Evolutionary conservation across 2,888 invertebrate genomes (phyloP).

Genomic region (Mellilla xanthometata): DNA sequence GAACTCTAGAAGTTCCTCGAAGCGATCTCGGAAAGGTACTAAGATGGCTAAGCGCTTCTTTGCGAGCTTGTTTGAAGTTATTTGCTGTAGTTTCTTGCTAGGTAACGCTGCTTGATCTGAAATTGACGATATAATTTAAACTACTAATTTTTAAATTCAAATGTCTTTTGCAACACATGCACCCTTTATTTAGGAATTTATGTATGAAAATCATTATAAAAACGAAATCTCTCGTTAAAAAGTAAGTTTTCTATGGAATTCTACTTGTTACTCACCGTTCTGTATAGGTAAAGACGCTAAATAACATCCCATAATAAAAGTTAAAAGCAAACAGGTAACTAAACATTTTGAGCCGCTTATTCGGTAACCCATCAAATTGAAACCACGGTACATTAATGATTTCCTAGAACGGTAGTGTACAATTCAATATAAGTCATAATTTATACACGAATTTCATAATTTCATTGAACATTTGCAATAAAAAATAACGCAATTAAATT

Average conservation of each 20-base stretch:
- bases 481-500: slow-evolving; percentile 9
- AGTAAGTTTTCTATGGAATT: background rate
- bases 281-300: slow-evolving; percentile 70
- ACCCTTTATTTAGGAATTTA: too few species aligned
- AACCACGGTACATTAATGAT: slow-evolving; percentile 53
- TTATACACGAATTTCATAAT: slow-evolving; percentile 18
- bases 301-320: slow-evolving; percentile 73
- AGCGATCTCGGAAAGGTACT: slow-evolving; percentile 97
- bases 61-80: slow-evolving; percentile 35
- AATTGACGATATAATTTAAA: slow-evolving; percentile 9
- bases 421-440: slow-evolving; percentile 19
- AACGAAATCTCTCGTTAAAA: too few species aligned
- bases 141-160: too few species aligned
- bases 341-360: slow-evolving; percentile 68
- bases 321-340: slow-evolving; percentile 61
- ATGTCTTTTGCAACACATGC: too few species aligned
- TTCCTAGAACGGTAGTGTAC: slow-evolving; percentile 30
- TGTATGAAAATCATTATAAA: too few species aligned
- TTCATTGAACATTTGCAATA: slow-evolving; percentile 29
- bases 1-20: slow-evolving; percentile 97
- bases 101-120: slow-evolving; percentile 57
- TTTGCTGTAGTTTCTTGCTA: slow-evolving; percentile 43
- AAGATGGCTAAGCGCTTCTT: slow-evolving; percentile 88
- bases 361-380: slow-evolving; percentile 67
- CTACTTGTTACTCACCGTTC: slow-evolving; percentile 49